Percentiles rank a stretch among this genome's conserved stretches.
Conservation (phyloP, 2,113 vertebrate genomes). For the Datnioides undecimradiatus region DNA sequence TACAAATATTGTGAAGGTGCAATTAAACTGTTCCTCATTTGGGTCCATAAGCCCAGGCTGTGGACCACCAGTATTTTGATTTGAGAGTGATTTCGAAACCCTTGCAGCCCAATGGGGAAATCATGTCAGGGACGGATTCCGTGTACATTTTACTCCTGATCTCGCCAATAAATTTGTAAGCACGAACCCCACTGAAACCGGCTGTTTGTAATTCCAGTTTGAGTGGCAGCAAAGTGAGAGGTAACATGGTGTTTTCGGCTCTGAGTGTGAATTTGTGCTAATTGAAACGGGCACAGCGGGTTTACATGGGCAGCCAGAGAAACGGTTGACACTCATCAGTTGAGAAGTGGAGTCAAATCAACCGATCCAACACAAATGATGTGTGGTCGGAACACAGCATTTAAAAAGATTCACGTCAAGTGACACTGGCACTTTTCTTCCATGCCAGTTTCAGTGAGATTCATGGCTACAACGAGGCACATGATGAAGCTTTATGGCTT, state of each 20-base stretch:
- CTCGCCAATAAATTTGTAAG: neutral
- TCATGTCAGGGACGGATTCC: neutral
- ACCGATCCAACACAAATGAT: neutral
- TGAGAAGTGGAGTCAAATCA: neutral
- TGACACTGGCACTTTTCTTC: neutral
- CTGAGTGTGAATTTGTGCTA: neutral
- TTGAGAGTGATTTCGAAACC: neutral
- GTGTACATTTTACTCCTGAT: neutral
- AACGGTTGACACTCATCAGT: neutral
- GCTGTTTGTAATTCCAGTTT: neutral
- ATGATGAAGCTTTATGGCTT: no score
- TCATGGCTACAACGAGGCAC: no score
- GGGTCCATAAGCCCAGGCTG: neutral
- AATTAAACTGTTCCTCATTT: neutral
- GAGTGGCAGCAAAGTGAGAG: neutral
- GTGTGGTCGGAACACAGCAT: neutral
- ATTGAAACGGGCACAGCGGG: neutral
- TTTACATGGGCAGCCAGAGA: neutral
- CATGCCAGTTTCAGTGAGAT: neutral
- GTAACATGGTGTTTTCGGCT: neutral
- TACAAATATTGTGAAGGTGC: neutral
- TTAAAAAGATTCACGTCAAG: no score
- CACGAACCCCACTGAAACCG: neutral
- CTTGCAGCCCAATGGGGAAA: neutral
- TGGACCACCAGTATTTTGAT: neutral